phyloP scores from a whole-genome alignment of 2,113 vertebrate genomes.

The Lipophrys pholis region DNA sequence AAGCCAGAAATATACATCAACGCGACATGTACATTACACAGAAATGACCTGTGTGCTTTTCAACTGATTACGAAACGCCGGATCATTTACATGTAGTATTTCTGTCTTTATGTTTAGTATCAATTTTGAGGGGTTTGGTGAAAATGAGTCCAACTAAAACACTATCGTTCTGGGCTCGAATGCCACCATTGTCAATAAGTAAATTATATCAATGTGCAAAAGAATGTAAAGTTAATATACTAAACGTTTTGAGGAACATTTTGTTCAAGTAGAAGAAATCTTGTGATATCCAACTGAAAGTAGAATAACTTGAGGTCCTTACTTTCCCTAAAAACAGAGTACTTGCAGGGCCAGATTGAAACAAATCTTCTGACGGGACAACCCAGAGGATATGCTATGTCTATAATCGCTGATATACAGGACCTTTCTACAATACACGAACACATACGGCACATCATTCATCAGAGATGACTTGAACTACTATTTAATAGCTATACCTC shows the following conservation, averaged over 20 bases:
- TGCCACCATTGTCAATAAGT: not conserved
- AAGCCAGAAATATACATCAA: slow-evolving; percentile 35
- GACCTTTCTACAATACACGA: slow-evolving; percentile 7
- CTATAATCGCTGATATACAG: slow-evolving; percentile 21
- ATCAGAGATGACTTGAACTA: slow-evolving; percentile 51
- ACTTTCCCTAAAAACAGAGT: not conserved
- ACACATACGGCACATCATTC: slow-evolving; percentile 51
- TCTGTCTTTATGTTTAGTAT: not conserved
- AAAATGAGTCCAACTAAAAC: slow-evolving; percentile 4
- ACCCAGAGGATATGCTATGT: slow-evolving; percentile 36
- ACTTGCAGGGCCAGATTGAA: slow-evolving; percentile 28
- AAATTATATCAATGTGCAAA: not conserved
- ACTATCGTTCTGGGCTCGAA: not conserved
- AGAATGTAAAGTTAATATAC: not conserved
- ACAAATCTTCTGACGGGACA: slow-evolving; percentile 3
- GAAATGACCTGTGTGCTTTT: slow-evolving; percentile 16
- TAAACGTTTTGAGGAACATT: not conserved
- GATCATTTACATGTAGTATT: slow-evolving; percentile 20
- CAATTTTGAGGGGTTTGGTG: not conserved
- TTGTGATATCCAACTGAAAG: too few relatives aligned
- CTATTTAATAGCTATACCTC: slow-evolving; percentile 30
- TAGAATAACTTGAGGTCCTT: too few relatives aligned
- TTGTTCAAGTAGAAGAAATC: too few relatives aligned
- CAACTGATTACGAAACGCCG: slow-evolving; percentile 14
- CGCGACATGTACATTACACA: slow-evolving; percentile 9